Base-by-base conservation (phyloP, 2,888 invertebrate genomes). In the Parapristionchus giblindavisi region DNA sequence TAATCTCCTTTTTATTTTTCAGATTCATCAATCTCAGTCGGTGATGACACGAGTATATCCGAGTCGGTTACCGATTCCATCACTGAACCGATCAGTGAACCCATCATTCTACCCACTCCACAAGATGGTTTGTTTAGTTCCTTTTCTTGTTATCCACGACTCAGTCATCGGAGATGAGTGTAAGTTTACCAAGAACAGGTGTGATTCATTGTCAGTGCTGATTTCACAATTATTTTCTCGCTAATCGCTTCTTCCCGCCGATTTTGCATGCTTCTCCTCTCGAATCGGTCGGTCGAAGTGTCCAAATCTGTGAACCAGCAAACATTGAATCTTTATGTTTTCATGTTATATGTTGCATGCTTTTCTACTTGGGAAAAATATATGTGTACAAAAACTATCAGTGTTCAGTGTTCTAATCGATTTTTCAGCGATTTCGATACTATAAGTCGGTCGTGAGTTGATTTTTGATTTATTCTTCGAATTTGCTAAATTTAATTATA, bases 221-320 rank as follows among this genome's bases (percentile, higher is more conserved):
- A n/a, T n/a, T n/a, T n/a, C n/a, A n/a, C n/a, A n/a, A n/a, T n/a
- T n/a, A n/a, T n/a, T n/a, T n/a, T n/a, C n/a, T n/a, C n/a, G n/a
- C n/a, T n/a, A n/a, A n/a, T n/a, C n/a, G 17, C 40, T 32, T 63
- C 66, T 66, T 66, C 66, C 66, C 40, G 1, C 29, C 51, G 66
- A 66, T 51, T 66, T 66, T 66, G 66, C 66, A 66, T 66, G 66
- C 66, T 51, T 65, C 63, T 66, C 66, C 51, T 51, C 48, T 51
- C 21, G 51, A 66, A 51, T 66, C 51, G 51, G 29, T 4, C 66
- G 66, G 48, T 66, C 36, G 66, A 51, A 43, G 51, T 66, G 66
- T 24, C 8, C 32, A 29, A 48, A 48, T 11, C 3, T 32, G 14
- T 51, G 34, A 11, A 24, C 17, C 48, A 4, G 8, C 51, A 34